A percentile compares a stretch with the other conserved stretches of the same genome.
Conservation (phyloP, 2,888 invertebrate species). For the Tachina grossa region DNA sequence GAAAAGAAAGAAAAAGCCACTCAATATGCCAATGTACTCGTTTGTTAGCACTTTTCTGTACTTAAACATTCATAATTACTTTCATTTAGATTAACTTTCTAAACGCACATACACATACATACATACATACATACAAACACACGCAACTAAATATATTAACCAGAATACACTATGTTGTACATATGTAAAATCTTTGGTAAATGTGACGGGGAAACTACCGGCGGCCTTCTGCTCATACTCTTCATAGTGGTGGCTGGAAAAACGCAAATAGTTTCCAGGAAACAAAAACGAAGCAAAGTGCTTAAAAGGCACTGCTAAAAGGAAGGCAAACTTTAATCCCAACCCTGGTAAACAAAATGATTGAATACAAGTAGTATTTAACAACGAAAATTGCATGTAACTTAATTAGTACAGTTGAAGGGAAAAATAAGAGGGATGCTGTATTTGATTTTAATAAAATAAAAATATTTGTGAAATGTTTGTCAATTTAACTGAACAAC, state of each 20-base stretch:
- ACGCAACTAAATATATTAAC: not conserved
- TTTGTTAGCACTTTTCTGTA: slow-evolving; percentile 63
- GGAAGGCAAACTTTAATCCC: slow-evolving; percentile 57
- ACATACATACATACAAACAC: not conserved
- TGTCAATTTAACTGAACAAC: no score
- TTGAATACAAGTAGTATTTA: slow-evolving; percentile 65
- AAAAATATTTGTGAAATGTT: no score
- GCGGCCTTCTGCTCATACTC: not conserved
- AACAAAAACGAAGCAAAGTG: slow-evolving; percentile 4
- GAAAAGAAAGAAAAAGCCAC: slow-evolving; percentile 18
- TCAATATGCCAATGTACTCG: slow-evolving; percentile 70
- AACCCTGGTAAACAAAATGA: slow-evolving; percentile 47
- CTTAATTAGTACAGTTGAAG: slow-evolving; percentile 43
- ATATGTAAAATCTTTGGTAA: not conserved
- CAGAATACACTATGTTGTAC: not conserved
- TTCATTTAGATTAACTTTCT: slow-evolving; percentile 70
- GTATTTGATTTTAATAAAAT: not conserved
- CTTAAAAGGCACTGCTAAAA: not conserved
- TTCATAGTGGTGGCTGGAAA: not conserved
- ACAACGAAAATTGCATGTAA: slow-evolving; percentile 42
- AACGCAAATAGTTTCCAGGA: slow-evolving; percentile 40
- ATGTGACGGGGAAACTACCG: not conserved
- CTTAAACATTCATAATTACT: slow-evolving; percentile 71
- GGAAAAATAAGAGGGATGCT: not conserved
- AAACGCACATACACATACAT: slow-evolving; percentile 22